Conservation (phyloP, 2,888 invertebrate species). For the Cheilosia vernalis region DNA sequence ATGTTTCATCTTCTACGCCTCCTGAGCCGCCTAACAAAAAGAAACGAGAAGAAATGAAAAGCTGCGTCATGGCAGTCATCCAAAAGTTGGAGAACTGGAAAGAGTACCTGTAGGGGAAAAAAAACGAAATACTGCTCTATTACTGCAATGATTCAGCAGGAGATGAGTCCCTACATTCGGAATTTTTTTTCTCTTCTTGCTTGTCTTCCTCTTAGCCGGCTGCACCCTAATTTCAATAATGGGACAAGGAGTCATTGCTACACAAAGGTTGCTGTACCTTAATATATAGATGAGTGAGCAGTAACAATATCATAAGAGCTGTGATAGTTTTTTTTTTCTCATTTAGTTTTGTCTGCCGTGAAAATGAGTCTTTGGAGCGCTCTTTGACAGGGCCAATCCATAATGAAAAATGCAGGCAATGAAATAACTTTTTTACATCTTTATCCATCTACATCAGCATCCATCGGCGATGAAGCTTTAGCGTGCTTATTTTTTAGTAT, state of each 20-base stretch:
- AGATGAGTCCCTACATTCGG: conserved; percentile 60
- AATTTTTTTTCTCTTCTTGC: conserved; percentile 4
- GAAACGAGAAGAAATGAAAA: conserved; percentile 30
- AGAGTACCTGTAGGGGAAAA: conserved; percentile 9
- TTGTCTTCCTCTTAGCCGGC: conserved; percentile 47
- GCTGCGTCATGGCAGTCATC: conserved; percentile 73
- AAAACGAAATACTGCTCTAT: conserved; percentile 61
- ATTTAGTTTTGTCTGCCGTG: conserved; percentile 1
- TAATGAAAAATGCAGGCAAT: conserved; percentile 72
- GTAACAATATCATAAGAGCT: conserved; percentile 66
- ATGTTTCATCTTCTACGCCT: conserved; percentile 35
- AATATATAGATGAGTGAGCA: conserved; percentile 53
- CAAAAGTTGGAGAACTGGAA: conserved; percentile 56
- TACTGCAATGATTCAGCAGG: conserved; percentile 74
- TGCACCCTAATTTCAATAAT: conserved; percentile 75
- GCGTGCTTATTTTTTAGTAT: conserved; percentile 45
- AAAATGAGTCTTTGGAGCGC: conserved; percentile 51
- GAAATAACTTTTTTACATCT: conserved; percentile 63
- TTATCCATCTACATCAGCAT: conserved; percentile 40
- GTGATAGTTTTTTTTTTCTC: conserved; percentile 54
- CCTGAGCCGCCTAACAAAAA: conserved; percentile 34
- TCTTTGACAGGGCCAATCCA: conserved; percentile 73
- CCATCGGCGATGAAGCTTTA: conserved; percentile 63
- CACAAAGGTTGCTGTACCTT: conserved; percentile 67
- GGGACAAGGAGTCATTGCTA: conserved; percentile 67